phyloP scores from a whole-genome alignment of 2,888 invertebrate species.

The Troides oblongomaculatus region DNA sequence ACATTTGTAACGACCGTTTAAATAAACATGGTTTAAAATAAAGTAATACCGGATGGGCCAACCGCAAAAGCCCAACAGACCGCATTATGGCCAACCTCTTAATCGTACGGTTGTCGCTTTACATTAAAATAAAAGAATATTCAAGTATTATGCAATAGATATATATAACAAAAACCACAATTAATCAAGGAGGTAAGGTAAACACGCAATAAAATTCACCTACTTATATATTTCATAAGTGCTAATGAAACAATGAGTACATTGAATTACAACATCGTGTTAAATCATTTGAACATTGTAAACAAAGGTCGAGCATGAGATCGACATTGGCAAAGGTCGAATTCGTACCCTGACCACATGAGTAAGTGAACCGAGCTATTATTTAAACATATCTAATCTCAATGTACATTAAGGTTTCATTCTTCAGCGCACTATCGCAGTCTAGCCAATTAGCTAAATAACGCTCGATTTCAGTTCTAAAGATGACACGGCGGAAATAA shows the following conservation, averaged over 20 bases:
- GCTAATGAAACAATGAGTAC: constrained; percentile 27
- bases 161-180: neutral
- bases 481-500: neutral
- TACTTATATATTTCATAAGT: constrained; percentile 10
- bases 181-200: neutral
- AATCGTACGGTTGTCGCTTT: too few relatives aligned
- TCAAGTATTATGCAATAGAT: too few relatives aligned
- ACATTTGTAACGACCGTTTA: too few relatives aligned
- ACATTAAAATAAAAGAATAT: too few relatives aligned
- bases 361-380: constrained; percentile 14
- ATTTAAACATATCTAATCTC: constrained; percentile 16
- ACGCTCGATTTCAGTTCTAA: neutral
- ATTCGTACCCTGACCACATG: neutral
- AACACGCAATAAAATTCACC: neutral
- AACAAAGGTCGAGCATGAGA: constrained; percentile 24
- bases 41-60: too few relatives aligned
- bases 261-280: constrained; percentile 24
- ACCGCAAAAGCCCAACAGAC: too few relatives aligned
- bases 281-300: constrained; percentile 9
- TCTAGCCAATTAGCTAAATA: constrained; percentile 5
- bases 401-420: neutral
- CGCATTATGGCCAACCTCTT: too few relatives aligned
- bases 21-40: too few relatives aligned
- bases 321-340: constrained; percentile 27
- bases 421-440: neutral